Evolutionary conservation across 2,113 vertebrate genomes (phyloP).

Genomic region (Mirounga angustirostris): DNA sequence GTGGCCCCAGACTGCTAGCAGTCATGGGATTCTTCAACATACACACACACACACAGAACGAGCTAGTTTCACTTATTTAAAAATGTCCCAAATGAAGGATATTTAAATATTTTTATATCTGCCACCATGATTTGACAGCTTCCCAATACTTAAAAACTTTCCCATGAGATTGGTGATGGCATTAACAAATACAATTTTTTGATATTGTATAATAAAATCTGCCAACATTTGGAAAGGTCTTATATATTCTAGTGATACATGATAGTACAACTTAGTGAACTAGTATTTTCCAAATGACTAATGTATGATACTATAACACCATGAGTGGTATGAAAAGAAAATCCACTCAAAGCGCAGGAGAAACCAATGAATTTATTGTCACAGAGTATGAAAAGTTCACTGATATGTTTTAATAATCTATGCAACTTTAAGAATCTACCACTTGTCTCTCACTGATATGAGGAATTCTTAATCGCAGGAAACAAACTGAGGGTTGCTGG

Average conservation of each 20-base stretch:
- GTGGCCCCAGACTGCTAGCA: background rate
- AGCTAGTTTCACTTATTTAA: conserved; percentile 12
- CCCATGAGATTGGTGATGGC: background rate
- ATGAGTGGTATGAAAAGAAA: background rate
- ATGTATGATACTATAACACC: background rate
- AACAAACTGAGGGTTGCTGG: too few relatives aligned
- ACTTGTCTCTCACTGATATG: background rate
- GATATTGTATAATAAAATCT: conserved; percentile 9
- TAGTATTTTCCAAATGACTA: conserved; percentile 17
- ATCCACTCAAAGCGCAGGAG: background rate
- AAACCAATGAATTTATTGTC: background rate
- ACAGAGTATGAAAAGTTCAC: background rate
- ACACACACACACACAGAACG: too few relatives aligned
- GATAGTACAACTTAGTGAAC: background rate
- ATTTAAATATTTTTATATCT: background rate
- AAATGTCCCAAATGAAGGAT: background rate
- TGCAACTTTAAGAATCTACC: conserved; percentile 11
- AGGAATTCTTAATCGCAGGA: too few relatives aligned
- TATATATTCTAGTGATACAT: background rate
- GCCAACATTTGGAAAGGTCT: conserved; percentile 24
- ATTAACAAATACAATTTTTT: conserved; percentile 31
- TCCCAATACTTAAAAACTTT: background rate
- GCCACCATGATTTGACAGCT: background rate
- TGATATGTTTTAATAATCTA: background rate
- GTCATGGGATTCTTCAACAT: background rate